Conservation (phyloP, 1,140 invertebrate species). For the Drosophila pallidifrons region DNA sequence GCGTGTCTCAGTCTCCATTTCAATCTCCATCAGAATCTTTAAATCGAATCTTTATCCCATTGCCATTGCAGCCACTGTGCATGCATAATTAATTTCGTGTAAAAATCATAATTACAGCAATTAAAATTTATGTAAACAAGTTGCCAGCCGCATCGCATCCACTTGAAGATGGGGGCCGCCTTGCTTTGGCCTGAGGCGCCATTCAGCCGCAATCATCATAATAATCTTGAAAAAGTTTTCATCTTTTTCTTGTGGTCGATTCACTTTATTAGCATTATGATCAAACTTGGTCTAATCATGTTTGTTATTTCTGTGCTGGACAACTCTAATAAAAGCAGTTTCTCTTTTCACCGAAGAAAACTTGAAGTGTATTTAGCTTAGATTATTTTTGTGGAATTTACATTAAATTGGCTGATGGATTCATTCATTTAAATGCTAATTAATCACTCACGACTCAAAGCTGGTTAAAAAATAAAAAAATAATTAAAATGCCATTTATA, state of each 20-base stretch:
- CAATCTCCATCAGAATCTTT: constrained; percentile 6
- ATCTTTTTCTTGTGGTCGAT: constrained; percentile 41
- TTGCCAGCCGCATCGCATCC: constrained; percentile 55
- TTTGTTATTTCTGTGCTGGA: constrained; percentile 4
- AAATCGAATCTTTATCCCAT: constrained; percentile 10
- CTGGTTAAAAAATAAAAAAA: not conserved
- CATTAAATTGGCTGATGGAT: not conserved
- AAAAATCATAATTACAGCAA: constrained; percentile 81
- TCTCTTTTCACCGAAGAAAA: not conserved
- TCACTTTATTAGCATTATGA: constrained; percentile 50
- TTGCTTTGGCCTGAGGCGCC: constrained; percentile 41
- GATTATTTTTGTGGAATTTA: not conserved
- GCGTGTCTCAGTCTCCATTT: constrained; percentile 10
- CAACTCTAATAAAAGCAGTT: not conserved
- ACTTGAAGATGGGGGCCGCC: constrained; percentile 8
- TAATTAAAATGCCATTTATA: not conserved
- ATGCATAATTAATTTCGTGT: constrained; percentile 81
- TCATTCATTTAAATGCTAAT: not conserved
- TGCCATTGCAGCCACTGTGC: constrained; percentile 52
- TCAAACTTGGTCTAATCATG: constrained; percentile 41
- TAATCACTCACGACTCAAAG: not conserved
- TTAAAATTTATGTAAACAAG: constrained; percentile 81
- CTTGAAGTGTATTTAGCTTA: not conserved
- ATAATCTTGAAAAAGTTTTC: constrained; percentile 58
- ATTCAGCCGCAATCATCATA: constrained; percentile 55